Evolutionary conservation across 2,113 vertebrate genomes (phyloP).

Genomic region (Sylvietta virens): DNA sequence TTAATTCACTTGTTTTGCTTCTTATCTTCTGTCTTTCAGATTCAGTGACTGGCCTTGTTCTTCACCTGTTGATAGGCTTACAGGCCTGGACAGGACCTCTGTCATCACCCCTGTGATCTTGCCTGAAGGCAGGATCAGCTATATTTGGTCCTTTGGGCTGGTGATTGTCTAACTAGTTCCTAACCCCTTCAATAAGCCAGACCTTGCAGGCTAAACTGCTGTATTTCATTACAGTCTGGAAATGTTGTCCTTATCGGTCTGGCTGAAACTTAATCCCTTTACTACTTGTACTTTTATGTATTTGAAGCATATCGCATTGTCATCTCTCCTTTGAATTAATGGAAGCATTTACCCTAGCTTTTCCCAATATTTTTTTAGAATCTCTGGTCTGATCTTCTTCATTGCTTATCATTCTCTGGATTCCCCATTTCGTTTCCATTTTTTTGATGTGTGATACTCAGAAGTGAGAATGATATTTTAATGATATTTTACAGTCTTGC

Average conservation of each 20-base stretch:
- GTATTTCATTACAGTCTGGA: neutral
- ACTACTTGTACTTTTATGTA: neutral
- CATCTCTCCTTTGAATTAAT: neutral
- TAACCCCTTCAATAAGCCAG: neutral
- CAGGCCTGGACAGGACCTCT: neutral
- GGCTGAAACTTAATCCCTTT: conserved; percentile 11
- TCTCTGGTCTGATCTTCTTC: neutral
- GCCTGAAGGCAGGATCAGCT: neutral
- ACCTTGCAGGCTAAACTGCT: neutral
- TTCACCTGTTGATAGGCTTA: neutral
- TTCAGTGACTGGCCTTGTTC: neutral
- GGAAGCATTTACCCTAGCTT: neutral
- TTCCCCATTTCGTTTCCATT: neutral
- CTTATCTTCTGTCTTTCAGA: conserved; percentile 2
- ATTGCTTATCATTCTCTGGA: neutral
- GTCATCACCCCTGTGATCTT: neutral
- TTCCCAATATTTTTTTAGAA: neutral
- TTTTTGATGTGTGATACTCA: neutral
- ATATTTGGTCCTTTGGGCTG: neutral
- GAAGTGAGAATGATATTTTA: neutral
- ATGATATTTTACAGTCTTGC: neutral
- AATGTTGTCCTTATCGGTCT: neutral
- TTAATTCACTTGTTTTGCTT: neutral
- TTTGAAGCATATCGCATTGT: neutral
- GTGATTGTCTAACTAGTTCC: neutral